Base-by-base conservation (phyloP, 2,888 invertebrate species). In the Capitulum mitella region DNA sequence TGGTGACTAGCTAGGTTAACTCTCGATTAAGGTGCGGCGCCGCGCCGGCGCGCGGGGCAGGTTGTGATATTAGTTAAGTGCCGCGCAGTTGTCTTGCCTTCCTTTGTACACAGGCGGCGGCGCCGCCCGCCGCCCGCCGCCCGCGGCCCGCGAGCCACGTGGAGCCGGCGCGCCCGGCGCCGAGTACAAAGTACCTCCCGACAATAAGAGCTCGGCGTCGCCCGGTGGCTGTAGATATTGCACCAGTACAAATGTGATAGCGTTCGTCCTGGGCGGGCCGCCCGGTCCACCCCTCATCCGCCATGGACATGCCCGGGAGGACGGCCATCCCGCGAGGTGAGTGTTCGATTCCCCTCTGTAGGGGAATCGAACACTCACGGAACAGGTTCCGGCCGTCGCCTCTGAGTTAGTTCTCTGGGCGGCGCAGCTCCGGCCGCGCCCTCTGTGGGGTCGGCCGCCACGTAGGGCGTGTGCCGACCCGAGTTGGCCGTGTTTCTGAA, bases 61-160 rank as follows among this genome's bases (percentile, higher is more conserved):
- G 70, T 70, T 70, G 70, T 70, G 70, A 70, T 70, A 70, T 70
- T 70, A 70, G 70, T 70, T 70, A 37, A 70, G 70, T 37, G 37
- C 70, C 70, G 37, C 16, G 37, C 70, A 22, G 37, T 34, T 37
- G 34, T 70, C 70, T 70, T 70, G 70, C 70, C 70, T 70, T 37
- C 70, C 70, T 32, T 32, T 32, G 54, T n/a, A n/a, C 54, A 22
- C 32, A 14, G 6, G 61, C 26, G n/a, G 61, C 10, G 61, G 61
- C 32, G 61, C 61, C 61, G 58, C n/a, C 29, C n/a, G 19, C 58
- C n/a, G 29, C 29, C 58, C 16, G 54, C 14, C 54, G 54, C 5
- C 58, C 58, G n/a, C n/a, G n/a, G 29, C n/a, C 12, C n/a, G 29
- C 37, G 70, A 19, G 26, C 70, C 26, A 22, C 29, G 22, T 37